phyloP scores from a whole-genome alignment of 2,888 invertebrate genomes.

The Melinaea marsaeus region DNA sequence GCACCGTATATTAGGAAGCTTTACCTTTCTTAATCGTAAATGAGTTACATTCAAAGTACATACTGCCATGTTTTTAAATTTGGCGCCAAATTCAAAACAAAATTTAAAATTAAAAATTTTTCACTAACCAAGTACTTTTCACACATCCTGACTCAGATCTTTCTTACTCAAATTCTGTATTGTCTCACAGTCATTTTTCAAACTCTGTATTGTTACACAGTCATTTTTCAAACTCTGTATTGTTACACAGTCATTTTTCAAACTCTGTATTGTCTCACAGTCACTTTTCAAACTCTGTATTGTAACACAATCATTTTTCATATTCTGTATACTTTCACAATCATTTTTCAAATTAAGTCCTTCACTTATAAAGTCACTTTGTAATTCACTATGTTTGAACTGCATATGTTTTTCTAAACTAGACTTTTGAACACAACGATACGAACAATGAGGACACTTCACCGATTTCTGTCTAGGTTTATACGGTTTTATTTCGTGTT shows the following conservation, averaged over 20 bases:
- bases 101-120: no score
- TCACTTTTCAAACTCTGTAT: conserved; percentile 10
- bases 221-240: conserved; percentile 2
- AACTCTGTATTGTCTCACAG: conserved; percentile 46
- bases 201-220: conserved; percentile 5
- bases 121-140: conserved; percentile 12
- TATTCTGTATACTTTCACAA: conserved; percentile 47
- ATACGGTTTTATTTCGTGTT: conserved; percentile 59
- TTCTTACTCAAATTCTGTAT: conserved; percentile 54
- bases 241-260: conserved; percentile 36
- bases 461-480: conserved; percentile 66
- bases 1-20: no score
- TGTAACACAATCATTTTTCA: background rate
- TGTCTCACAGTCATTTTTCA: conserved; percentile 26
- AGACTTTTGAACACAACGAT: conserved; percentile 67
- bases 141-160: conserved; percentile 37
- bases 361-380: conserved; percentile 14
- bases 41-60: no score
- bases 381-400: conserved; percentile 56
- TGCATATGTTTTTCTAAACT: conserved; percentile 71
- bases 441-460: conserved; percentile 63
- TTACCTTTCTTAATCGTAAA: no score
- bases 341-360: conserved; percentile 34
- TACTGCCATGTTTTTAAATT: no score
- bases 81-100: no score